Evolutionary conservation across 2,888 invertebrate species (phyloP), one percentile per base, ranked within the genome.

Genomic region (Drosophila austrosaltans): DNA sequence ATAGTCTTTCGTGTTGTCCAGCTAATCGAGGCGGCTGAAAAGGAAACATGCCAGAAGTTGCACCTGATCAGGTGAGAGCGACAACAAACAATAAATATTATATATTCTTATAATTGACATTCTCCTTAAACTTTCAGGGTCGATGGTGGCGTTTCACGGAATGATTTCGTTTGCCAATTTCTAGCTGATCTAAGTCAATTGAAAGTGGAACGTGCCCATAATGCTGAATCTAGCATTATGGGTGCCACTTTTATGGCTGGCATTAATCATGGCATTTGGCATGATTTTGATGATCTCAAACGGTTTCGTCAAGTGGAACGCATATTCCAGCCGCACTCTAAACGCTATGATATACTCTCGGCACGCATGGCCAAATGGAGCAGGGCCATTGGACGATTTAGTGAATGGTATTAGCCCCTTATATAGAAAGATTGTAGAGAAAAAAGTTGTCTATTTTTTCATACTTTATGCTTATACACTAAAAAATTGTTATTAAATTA

Each of bases 141-240:
- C 71, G 98, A 98, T 92, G 99, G 99, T 2, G 99, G 99, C n/a
- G 98, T 99, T n/a, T 96, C 98, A 0, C 95, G 95, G 75, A 99
- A 98, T 92, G 95, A 98, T 92, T 99, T 99, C 90, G 93, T 99
- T 53, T 95, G 97, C 81, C 98, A 98, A 91, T 93, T 97, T 68
- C 94, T 99, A 77, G 95, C 98, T 0, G 97, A 98, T 91, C 93
- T 98, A 63, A 96, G 96, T 0, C 95, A 95, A 0, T 92, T 96
- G 63, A 91, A 93, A 0, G 96, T 98, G 3, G 96, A 97, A 90
- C 93, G 98, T 40, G 94, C 96, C 0, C 91, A 92, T 0, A 94
- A 95, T 73, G 93, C 94, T 0, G 98, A 98, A 92, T 96, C 97
- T 94, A 96, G 98, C 1, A 96, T 96, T 42, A 93, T 97, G 65